A percentile compares a stretch with the other conserved stretches of the same genome.
Evolutionary conservation across 2,888 invertebrate species (phyloP).

Genomic region (Tridacna gigas): DNA sequence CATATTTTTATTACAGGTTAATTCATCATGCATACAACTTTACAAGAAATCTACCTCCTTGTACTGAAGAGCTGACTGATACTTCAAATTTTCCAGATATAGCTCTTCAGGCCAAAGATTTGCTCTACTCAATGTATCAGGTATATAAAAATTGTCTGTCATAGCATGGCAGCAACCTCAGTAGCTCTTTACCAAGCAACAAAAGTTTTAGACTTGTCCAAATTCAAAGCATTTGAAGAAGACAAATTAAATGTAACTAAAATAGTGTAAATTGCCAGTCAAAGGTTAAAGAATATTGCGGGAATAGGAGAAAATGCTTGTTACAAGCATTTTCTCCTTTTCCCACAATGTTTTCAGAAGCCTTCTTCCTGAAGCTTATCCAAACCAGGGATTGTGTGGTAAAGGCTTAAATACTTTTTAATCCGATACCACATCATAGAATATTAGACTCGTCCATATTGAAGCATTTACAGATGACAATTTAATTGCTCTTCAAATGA

Average conservation of each 20-base stretch:
- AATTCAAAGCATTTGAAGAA: too few relatives aligned
- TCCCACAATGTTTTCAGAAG: background rate
- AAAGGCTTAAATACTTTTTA: background rate
- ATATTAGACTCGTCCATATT: too few relatives aligned
- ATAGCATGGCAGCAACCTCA: too few relatives aligned
- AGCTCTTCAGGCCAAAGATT: conserved; percentile 56
- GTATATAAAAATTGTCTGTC: conserved; percentile 38
- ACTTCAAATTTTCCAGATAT: conserved; percentile 47
- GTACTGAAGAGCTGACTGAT: conserved; percentile 52
- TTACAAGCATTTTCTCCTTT: background rate
- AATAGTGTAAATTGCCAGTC: too few relatives aligned
- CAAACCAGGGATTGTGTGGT: background rate
- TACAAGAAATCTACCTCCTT: conserved; percentile 56
- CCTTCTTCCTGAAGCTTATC: background rate
- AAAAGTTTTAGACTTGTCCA: too few relatives aligned
- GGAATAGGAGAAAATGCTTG: background rate
- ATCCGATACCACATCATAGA: too few relatives aligned
- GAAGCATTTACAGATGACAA: too few relatives aligned
- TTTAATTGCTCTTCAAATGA: too few relatives aligned
- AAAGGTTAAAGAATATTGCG: background rate
- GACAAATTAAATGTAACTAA: too few relatives aligned
- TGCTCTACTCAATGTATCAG: conserved; percentile 70
- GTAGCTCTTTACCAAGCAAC: too few relatives aligned
- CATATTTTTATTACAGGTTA: conserved; percentile 56
- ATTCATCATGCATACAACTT: conserved; percentile 71